Evolutionary conservation across 1,140 invertebrate genomes (phyloP).

Genomic region (fruit fly (Drosophila melanogaster)): DNA sequence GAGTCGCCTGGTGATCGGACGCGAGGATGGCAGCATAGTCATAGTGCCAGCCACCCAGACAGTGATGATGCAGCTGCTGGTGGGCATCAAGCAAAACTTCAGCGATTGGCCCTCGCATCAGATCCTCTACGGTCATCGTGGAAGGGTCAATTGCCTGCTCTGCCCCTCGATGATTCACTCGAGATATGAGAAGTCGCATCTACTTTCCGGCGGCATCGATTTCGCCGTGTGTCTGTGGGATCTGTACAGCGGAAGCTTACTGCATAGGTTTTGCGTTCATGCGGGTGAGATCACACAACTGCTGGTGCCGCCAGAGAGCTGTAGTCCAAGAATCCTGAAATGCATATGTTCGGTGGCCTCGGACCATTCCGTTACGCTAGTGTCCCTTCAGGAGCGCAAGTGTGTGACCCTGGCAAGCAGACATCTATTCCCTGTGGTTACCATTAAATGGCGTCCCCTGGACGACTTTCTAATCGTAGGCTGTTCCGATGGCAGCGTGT

Average conservation of each 20-base stretch:
- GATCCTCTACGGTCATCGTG: conserved; percentile 95
- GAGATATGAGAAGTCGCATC: conserved; percentile 96
- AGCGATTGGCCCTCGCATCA: conserved; percentile 96
- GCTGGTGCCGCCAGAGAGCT: conserved; percentile 95
- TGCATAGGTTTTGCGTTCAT: conserved; percentile 98
- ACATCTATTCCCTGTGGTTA: conserved; percentile 97
- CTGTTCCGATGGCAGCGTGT: conserved; percentile 98
- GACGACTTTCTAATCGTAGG: conserved; percentile 99
- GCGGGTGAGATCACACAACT: conserved; percentile 96
- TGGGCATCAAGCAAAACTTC: conserved; percentile 94
- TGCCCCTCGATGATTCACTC: conserved; percentile 96
- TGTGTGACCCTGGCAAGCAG: conserved; percentile 97
- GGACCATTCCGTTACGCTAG: conserved; percentile 97
- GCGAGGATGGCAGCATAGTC: conserved; percentile 98
- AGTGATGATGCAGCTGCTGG: conserved; percentile 96
- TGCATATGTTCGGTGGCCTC: conserved; percentile 98
- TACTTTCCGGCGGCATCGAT: conserved; percentile 98
- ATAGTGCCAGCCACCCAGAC: conserved; percentile 98
- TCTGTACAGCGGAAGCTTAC: conserved; percentile 93
- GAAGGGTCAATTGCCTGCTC: conserved; percentile 96
- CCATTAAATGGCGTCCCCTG: conserved; percentile 98
- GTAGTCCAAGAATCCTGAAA: conserved; percentile 95
- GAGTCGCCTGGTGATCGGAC: conserved; percentile 96
- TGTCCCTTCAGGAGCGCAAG: conserved; percentile 97
- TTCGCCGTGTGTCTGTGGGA: conserved; percentile 99